A percentile compares a stretch with the other conserved stretches of the same genome.
Conservation (phyloP, 1,140 invertebrate genomes). For the Musca domestica region DNA sequence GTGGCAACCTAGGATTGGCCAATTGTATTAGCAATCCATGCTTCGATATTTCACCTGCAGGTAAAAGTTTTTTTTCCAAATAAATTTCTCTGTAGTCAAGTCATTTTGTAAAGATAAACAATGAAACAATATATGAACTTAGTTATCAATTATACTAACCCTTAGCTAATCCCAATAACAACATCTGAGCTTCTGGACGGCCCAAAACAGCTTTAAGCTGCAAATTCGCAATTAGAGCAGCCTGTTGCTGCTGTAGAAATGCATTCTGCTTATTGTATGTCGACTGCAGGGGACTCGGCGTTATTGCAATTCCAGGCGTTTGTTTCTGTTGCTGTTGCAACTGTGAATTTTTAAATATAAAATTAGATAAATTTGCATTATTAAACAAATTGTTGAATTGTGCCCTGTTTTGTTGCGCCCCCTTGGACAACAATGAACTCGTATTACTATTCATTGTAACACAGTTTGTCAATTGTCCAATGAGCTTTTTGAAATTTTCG, state of each 20-base stretch:
- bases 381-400: constrained; percentile 23
- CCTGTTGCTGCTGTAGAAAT: constrained; percentile 48
- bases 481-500: constrained; percentile 46
- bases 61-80: constrained; percentile 1
- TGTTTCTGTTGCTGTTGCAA: constrained; percentile 46
- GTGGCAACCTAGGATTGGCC: constrained; percentile 44
- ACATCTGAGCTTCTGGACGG: constrained; percentile 44
- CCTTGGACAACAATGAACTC: constrained; percentile 11
- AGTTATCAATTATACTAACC: no score
- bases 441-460: constrained; percentile 20
- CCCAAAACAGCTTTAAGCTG: constrained; percentile 47
- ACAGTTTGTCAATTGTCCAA: constrained; percentile 36
- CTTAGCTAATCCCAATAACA: constrained; percentile 46
- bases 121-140: no score
- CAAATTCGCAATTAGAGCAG: constrained; percentile 44
- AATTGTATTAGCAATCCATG: constrained; percentile 46
- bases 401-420: constrained; percentile 22
- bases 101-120: neutral
- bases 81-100: neutral
- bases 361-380: constrained; percentile 44
- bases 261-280: constrained; percentile 45
- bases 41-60: constrained; percentile 47
- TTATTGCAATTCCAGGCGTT: neutral
- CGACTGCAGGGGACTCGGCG: constrained; percentile 44
- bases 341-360: constrained; percentile 40